Evolutionary conservation across 2,888 invertebrate species (phyloP), one percentile per base, ranked within the genome.

Genomic region (Campopleginae sp.): DNA sequence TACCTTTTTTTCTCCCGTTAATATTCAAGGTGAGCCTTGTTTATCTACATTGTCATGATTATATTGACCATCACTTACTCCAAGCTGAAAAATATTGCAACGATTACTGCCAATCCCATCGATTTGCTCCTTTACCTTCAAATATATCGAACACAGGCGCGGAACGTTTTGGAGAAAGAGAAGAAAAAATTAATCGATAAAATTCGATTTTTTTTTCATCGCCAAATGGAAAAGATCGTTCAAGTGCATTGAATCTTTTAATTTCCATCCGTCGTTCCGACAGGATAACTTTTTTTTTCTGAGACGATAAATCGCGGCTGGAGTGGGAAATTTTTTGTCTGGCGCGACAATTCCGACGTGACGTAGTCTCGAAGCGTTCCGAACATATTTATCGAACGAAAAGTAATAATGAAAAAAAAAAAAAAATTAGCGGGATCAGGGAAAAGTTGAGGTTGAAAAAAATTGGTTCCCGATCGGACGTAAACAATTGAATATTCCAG

Each of bases 21-120:
- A 46, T 4, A 58, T 27, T 44, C 74, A 74, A 74, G 74, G 74
- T 74, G 17, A 61, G 44, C 44, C 33, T 70, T 33, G 8, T 63
- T 63, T 5, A 63, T n/a, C 2, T 7, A 4, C 19, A 66, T 44
- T 66, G 42, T 42, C 8, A 19, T 66, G 12, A 66, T 42, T 66
- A 27, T 42, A 44, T 23, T 44, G 66, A 42, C 23, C 66, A 23
- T 66, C 44, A 27, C 27, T 58, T 5, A 23, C 27, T 6, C 2
- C 10, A 6, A 23, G 12, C 14, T 19, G 38, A 66, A 66, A 42
- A 66, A 63, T 63, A 48, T 48, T 48, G 14, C 14, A 66, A 42
- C 19, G 44, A 42, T 38, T 38, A 2, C 63, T 63, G 33, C n/a
- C 31, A 10, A 38, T 63, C 33, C n/a, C 19, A 63, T 63, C 63